phyloP scores from a whole-genome alignment of 2,113 vertebrate genomes.

The Pleuronectes platessa region DNA sequence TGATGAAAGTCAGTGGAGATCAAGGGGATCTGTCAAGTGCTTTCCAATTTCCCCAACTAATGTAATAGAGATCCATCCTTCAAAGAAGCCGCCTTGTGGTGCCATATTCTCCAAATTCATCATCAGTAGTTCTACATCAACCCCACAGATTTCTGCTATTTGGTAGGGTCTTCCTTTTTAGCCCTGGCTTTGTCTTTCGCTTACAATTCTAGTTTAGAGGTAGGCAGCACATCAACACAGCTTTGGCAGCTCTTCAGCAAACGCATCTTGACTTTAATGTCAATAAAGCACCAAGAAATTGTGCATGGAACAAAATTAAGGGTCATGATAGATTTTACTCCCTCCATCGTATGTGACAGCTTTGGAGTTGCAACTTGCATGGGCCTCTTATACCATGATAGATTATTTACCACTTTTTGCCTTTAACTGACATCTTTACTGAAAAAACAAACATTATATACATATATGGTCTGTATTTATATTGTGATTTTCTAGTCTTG shows the following conservation, averaged over 20 bases:
- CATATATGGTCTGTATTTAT: too few species aligned
- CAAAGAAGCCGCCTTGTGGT: conserved; percentile 67
- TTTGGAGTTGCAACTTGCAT: conserved; percentile 11
- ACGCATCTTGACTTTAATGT: conserved; percentile 21
- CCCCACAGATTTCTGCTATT: conserved; percentile 46
- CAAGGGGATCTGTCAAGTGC: conserved; percentile 82
- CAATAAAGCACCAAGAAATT: conserved; percentile 22
- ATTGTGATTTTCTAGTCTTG: too few species aligned
- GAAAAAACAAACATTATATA: too few species aligned
- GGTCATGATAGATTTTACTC: conserved; percentile 30
- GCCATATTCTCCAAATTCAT: conserved; percentile 60
- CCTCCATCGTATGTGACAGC: conserved; percentile 24
- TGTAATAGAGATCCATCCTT: conserved; percentile 78
- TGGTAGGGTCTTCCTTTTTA: conserved; percentile 19
- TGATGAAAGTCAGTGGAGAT: conserved; percentile 85
- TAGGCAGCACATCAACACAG: conserved; percentile 13
- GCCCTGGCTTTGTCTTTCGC: conserved; percentile 6
- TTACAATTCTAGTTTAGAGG: conserved; percentile 20
- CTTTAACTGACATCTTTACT: not conserved
- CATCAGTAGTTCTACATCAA: conserved; percentile 62
- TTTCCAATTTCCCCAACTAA: conserved; percentile 82
- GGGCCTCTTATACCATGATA: conserved; percentile 3
- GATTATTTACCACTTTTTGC: not conserved
- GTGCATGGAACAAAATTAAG: conserved; percentile 35
- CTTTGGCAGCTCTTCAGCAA: conserved; percentile 24